These are phyloP conservation scores for Mesitornis unicolor DNA, from an alignment of 2,113 vertebrate genomes.

Conservation along the genomic window DNA sequence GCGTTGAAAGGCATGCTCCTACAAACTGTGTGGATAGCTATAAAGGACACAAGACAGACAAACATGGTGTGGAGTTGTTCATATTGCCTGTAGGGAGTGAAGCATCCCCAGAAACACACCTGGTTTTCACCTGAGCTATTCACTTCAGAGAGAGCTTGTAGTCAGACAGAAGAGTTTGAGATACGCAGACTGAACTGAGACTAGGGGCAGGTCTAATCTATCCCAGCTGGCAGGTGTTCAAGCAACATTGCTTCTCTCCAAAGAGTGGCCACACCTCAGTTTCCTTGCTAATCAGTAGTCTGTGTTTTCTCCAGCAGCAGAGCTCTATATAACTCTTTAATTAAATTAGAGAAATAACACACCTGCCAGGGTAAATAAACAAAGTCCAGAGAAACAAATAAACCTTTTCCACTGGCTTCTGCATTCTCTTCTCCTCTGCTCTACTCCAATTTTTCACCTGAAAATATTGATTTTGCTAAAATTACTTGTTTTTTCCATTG, in stretches of 20 bases:
- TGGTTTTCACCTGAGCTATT: neutral
- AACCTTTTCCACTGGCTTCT: neutral
- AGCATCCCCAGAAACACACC: neutral
- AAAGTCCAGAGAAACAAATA: neutral
- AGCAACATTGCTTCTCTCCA: neutral
- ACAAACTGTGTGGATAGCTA: neutral
- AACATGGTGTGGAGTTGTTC: neutral
- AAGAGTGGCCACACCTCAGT: neutral
- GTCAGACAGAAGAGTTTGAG: neutral
- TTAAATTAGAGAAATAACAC: slow-evolving; percentile 9
- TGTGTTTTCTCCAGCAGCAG: neutral
- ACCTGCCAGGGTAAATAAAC: neutral
- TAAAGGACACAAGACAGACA: neutral
- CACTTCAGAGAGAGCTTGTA: neutral
- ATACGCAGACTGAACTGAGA: neutral
- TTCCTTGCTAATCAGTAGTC: neutral
- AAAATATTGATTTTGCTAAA: slow-evolving; percentile 1
- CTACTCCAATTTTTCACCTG: neutral
- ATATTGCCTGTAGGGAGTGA: neutral
- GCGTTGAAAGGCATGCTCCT: neutral
- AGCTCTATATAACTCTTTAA: neutral
- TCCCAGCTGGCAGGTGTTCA: neutral
- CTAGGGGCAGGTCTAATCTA: neutral
- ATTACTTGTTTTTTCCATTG: neutral
- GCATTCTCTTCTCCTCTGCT: neutral